These are phyloP conservation scores for Tapirus terrestris DNA, from an alignment of 2,113 vertebrate species.

Conservation along the genomic window DNA sequence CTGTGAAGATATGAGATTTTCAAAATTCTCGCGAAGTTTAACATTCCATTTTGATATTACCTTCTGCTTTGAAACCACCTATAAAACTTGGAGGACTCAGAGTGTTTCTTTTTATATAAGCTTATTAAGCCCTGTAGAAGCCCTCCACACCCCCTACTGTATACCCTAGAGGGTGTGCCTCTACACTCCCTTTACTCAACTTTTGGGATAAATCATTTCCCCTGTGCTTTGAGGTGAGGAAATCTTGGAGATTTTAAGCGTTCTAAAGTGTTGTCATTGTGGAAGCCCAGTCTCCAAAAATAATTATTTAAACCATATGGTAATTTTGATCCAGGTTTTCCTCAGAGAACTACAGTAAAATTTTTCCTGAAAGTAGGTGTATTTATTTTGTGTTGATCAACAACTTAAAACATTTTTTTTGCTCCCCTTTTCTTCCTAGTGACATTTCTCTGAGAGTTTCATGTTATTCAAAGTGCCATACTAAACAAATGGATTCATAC, in stretches of 20 bases:
- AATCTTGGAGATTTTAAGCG: neutral
- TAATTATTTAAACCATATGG: neutral
- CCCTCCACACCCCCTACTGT: too few relatives aligned
- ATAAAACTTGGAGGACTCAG: neutral
- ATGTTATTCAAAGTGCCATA: slow-evolving; percentile 7
- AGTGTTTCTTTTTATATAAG: slow-evolving; percentile 41
- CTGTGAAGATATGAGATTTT: neutral
- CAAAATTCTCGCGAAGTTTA: neutral
- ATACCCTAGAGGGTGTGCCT: neutral
- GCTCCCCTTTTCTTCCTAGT: neutral
- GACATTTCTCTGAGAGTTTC: neutral
- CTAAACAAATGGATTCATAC: neutral
- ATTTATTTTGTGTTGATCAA: neutral
- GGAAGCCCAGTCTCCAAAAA: neutral
- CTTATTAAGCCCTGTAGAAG: neutral
- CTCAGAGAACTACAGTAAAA: neutral
- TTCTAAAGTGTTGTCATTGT: neutral
- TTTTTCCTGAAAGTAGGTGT: slow-evolving; percentile 15
- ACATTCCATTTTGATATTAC: slow-evolving; percentile 14
- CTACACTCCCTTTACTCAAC: neutral
- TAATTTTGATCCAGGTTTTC: slow-evolving; percentile 32
- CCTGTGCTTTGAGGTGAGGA: neutral
- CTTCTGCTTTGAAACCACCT: slow-evolving; percentile 35
- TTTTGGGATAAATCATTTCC: neutral
- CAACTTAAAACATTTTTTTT: neutral